Conservation (phyloP, 2,888 invertebrate genomes). For the Erebia ligea region DNA sequence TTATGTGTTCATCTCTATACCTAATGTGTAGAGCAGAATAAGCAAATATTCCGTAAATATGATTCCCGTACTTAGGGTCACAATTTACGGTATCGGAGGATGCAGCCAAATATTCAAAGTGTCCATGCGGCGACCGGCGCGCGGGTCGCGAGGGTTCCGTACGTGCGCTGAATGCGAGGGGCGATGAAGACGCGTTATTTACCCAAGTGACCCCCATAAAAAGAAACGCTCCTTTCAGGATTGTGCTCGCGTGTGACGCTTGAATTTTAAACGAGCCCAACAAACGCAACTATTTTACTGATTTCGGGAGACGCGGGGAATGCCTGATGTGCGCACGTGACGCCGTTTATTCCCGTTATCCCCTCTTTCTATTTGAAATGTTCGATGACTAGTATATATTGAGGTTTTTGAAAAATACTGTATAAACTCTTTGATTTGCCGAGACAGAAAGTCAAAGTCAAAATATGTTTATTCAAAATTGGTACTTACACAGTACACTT, state of each 20-base stretch:
- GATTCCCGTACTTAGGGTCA: slow-evolving; percentile 1
- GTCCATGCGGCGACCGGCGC: slow-evolving; percentile 19
- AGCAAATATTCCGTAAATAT: slow-evolving; percentile 13
- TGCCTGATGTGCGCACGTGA: slow-evolving; percentile 45
- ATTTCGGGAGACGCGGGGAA: slow-evolving; percentile 50
- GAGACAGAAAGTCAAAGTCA: too few relatives aligned
- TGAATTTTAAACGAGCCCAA: slow-evolving; percentile 67
- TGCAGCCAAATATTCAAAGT: slow-evolving; percentile 3
- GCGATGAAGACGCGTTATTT: slow-evolving; percentile 68
- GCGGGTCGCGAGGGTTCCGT: slow-evolving; percentile 16
- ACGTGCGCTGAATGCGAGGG: slow-evolving; percentile 38
- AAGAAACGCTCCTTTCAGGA: slow-evolving; percentile 64
- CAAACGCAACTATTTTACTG: slow-evolving; percentile 59
- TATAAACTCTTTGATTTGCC: too few relatives aligned
- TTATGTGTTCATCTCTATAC: not conserved
- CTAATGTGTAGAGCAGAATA: not conserved
- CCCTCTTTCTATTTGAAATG: not conserved
- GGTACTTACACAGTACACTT: too few relatives aligned
- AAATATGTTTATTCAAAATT: too few relatives aligned
- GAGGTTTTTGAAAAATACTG: too few relatives aligned
- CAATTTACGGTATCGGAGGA: slow-evolving; percentile 18
- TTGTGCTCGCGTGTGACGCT: slow-evolving; percentile 59
- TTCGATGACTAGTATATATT: not conserved
- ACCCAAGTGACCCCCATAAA: slow-evolving; percentile 72
- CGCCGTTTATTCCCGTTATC: not conserved